Evolutionary conservation across 2,113 vertebrate species (phyloP).

Genomic region (Garra rufa): DNA sequence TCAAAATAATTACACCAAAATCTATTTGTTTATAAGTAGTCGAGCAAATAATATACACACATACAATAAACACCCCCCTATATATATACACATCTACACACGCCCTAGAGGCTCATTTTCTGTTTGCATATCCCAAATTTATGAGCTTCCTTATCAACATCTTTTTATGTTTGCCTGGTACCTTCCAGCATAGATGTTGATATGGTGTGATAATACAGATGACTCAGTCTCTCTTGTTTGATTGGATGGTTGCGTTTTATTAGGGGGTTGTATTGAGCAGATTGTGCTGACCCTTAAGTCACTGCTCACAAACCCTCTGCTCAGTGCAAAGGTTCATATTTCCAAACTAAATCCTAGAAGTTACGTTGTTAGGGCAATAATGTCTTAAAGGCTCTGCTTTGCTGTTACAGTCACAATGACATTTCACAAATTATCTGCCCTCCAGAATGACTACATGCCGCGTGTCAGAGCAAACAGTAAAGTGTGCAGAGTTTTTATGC

Average conservation of each 20-base stretch:
- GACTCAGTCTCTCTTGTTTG: conserved; percentile 27
- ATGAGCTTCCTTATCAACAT: conserved; percentile 31
- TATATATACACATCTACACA: not conserved
- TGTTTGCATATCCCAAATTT: conserved; percentile 25
- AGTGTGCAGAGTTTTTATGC: conserved; percentile 7
- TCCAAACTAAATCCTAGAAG: conserved; percentile 27
- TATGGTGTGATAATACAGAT: conserved; percentile 30
- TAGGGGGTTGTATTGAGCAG: not conserved
- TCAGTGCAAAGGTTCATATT: conserved; percentile 45
- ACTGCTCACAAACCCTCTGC: not conserved
- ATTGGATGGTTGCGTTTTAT: conserved; percentile 22
- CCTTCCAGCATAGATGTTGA: conserved; percentile 27
- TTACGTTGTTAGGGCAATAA: not conserved
- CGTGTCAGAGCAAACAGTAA: conserved; percentile 34
- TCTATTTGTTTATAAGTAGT: not conserved
- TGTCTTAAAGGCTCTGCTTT: not conserved
- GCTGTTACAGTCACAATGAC: not conserved
- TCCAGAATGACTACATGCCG: not conserved
- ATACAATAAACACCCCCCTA: not conserved
- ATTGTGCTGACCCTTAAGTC: conserved; percentile 7
- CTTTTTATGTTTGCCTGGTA: conserved; percentile 34
- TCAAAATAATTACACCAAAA: not conserved
- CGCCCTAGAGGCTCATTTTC: not conserved
- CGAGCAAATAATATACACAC: not conserved
- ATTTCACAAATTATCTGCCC: conserved; percentile 12